phyloP scores from a whole-genome alignment of 2,888 invertebrate species.

The Argyra leucocephala region DNA sequence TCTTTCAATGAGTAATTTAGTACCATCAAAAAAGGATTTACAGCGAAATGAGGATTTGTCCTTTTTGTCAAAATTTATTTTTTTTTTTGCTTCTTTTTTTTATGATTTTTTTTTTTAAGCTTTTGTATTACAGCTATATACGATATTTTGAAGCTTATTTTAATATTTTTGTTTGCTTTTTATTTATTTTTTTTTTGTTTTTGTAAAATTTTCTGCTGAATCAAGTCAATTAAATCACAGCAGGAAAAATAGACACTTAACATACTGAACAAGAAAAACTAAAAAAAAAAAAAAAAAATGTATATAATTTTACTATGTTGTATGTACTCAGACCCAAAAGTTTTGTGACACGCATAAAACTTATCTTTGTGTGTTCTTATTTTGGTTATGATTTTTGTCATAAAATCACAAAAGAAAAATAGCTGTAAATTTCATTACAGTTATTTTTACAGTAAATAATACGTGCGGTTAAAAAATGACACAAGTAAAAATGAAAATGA shows the following conservation, averaged over 20 bases:
- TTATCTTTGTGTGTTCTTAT: too few relatives aligned
- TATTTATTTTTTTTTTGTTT: too few relatives aligned
- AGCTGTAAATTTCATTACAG: background rate
- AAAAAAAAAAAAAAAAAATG: too few relatives aligned
- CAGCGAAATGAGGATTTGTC: background rate
- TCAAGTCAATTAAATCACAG: slow-evolving; percentile 1
- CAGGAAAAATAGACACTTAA: background rate
- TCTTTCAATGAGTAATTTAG: background rate
- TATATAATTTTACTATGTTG: too few relatives aligned
- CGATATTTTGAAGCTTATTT: background rate
- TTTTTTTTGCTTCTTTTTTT: too few relatives aligned
- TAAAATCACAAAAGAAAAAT: background rate
- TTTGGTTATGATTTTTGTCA: too few relatives aligned
- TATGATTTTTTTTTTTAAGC: too few relatives aligned
- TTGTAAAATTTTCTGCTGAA: background rate
- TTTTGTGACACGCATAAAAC: background rate
- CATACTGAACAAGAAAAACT: too few relatives aligned
- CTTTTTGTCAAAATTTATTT: background rate
- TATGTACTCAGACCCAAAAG: too few relatives aligned
- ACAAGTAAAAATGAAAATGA: too few relatives aligned
- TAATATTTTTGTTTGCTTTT: background rate
- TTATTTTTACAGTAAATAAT: background rate
- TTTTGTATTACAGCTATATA: too few relatives aligned
- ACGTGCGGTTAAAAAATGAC: too few relatives aligned
- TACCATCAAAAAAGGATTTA: background rate